A percentile compares a stretch with the other conserved stretches of the same genome.
phyloP scores from a whole-genome alignment of 1,140 invertebrate genomes.

The Drusus annulatus region DNA sequence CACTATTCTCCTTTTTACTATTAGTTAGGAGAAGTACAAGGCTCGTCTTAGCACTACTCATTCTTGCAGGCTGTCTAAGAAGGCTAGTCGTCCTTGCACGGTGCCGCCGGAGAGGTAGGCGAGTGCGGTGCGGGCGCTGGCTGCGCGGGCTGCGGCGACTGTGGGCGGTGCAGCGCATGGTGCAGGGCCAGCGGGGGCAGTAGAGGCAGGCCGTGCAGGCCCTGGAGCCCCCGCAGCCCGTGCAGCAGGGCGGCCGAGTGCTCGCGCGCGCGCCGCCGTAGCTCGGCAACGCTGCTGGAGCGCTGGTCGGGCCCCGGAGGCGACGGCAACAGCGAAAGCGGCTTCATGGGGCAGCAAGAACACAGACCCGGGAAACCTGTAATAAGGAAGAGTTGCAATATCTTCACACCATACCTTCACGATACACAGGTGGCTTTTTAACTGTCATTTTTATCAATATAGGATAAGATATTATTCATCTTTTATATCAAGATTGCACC shows the following conservation, averaged over 20 bases:
- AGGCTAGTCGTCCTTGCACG: conserved; percentile 17
- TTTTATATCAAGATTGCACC: no score
- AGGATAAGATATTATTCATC: no score
- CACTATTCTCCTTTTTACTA: no score
- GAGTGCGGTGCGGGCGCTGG: conserved; percentile 41
- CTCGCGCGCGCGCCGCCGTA: conserved; percentile 91
- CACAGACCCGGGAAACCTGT: conserved; percentile 81
- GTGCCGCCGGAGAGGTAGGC: background rate
- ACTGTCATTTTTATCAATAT: no score
- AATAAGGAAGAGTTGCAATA: conserved; percentile 34
- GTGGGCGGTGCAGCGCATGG: conserved; percentile 63
- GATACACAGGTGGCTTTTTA: no score
- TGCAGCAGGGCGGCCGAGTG: conserved; percentile 89
- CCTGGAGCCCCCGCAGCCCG: conserved; percentile 76
- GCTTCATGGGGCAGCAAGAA: conserved; percentile 83
- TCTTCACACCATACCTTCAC: no score
- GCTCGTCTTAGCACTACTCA: no score
- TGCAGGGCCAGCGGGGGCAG: conserved; percentile 70
- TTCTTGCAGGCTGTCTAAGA: no score
- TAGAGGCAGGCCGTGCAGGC: conserved; percentile 69
- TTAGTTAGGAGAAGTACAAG: no score
- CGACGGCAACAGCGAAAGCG: conserved; percentile 64
- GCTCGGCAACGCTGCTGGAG: conserved; percentile 88
- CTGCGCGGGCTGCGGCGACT: conserved; percentile 35
- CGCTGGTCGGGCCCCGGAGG: conserved; percentile 71